A percentile compares a stretch with the other conserved stretches of the same genome.
Conservation (phyloP, 2,113 vertebrate species). For the Scophthalmus maximus region DNA sequence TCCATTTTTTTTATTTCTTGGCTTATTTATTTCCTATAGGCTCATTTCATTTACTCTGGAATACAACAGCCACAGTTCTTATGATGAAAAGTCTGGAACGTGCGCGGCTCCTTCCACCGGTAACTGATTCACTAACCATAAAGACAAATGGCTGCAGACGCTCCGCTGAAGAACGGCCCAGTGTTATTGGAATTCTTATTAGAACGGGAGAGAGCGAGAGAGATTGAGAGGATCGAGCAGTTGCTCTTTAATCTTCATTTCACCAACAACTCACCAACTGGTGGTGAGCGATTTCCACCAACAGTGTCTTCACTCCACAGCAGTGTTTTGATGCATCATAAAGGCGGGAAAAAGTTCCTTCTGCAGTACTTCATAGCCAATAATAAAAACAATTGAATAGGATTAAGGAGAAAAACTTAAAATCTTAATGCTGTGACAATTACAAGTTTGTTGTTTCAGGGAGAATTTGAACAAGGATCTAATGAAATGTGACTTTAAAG, state of each 20-base stretch:
- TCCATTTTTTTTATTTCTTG: constrained; percentile 34
- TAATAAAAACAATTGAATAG: constrained; percentile 11
- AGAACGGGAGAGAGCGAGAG: constrained; percentile 37
- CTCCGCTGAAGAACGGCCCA: constrained; percentile 53
- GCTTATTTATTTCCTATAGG: constrained; percentile 36
- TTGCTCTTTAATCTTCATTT: constrained; percentile 69
- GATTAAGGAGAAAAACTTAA: background rate
- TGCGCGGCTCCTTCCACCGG: constrained; percentile 21
- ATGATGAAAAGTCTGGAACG: constrained; percentile 52
- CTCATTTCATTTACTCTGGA: constrained; percentile 54
- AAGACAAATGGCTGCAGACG: constrained; percentile 73
- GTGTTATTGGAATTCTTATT: constrained; percentile 66
- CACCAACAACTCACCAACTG: constrained; percentile 45
- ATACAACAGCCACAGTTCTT: constrained; percentile 50
- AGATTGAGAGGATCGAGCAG: constrained; percentile 37
- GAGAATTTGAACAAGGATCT: background rate
- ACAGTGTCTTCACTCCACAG: constrained; percentile 39
- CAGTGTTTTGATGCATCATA: constrained; percentile 49
- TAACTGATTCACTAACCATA: constrained; percentile 66
- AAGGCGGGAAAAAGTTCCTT: constrained; percentile 30
- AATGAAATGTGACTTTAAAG: background rate
- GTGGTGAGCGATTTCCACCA: constrained; percentile 56
- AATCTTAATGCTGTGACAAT: background rate
- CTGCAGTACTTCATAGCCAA: constrained; percentile 13
- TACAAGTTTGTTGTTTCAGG: background rate